phyloP scores from a whole-genome alignment of 1,140 invertebrate species.

The Microplitis mediator region DNA sequence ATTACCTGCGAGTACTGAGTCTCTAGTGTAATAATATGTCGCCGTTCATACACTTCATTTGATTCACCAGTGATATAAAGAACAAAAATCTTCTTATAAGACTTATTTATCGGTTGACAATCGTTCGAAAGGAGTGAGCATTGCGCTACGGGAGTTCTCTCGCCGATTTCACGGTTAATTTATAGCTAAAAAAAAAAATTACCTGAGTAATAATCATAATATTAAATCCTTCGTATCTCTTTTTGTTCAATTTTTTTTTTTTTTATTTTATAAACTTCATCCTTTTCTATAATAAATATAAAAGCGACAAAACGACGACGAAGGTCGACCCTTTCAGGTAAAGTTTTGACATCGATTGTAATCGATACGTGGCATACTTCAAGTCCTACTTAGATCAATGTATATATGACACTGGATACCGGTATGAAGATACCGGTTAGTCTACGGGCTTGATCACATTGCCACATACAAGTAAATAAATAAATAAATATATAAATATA shows the following conservation, averaged over 20 bases:
- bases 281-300: neutral
- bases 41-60: neutral
- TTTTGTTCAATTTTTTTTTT: too few relatives aligned
- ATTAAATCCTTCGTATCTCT: neutral
- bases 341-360: slow-evolving; percentile 19
- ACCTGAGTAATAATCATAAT: neutral
- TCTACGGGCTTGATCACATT: neutral
- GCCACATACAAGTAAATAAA: neutral
- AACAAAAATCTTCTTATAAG: neutral
- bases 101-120: slow-evolving; percentile 19
- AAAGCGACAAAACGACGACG: neutral
- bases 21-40: neutral
- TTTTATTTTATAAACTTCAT: too few relatives aligned
- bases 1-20: neutral
- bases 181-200: slow-evolving; percentile 42
- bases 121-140: slow-evolving; percentile 40
- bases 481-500: neutral
- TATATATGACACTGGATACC: slow-evolving; percentile 15
- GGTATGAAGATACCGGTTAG: slow-evolving; percentile 8
- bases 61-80: slow-evolving; percentile 3
- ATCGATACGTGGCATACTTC: slow-evolving; percentile 18
- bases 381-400: slow-evolving; percentile 2
- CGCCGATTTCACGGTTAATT: slow-evolving; percentile 48
- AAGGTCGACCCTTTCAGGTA: slow-evolving; percentile 19
- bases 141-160: slow-evolving; percentile 50